A percentile compares a stretch with the other conserved stretches of the same genome.
phyloP scores from a whole-genome alignment of 2,797 vertebrate species.

The Cuculus canorus region DNA sequence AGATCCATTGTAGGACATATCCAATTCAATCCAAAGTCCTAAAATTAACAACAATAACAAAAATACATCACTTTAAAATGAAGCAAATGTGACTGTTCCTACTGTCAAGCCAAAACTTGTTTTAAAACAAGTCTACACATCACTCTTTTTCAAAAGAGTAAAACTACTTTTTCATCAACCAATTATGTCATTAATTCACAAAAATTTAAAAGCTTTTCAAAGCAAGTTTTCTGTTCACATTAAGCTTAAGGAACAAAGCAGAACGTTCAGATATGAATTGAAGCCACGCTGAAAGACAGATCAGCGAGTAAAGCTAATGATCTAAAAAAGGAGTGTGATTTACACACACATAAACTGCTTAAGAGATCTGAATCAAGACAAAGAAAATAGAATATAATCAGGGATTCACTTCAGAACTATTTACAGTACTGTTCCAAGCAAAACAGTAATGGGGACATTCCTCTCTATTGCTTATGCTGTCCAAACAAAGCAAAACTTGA shows the following conservation, averaged over 20 bases:
- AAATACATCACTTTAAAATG: not conserved
- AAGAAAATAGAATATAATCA: not conserved
- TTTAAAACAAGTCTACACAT: not conserved
- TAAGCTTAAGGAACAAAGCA: not conserved
- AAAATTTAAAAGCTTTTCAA: not conserved
- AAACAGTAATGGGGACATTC: not conserved
- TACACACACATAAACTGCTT: not conserved
- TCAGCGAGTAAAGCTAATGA: not conserved
- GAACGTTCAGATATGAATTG: not conserved
- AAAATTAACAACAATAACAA: slow-evolving; percentile 50
- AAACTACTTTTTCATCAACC: not conserved
- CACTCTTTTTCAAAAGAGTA: not conserved
- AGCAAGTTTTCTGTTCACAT: not conserved
- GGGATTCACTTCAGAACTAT: not conserved
- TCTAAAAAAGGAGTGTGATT: not conserved
- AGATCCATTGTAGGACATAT: slow-evolving; percentile 93
- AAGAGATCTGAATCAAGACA: slow-evolving; percentile 1
- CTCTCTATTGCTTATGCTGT: not conserved
- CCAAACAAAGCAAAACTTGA: not conserved
- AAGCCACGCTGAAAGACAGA: not conserved
- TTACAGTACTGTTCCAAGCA: not conserved
- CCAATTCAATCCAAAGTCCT: slow-evolving; percentile 96
- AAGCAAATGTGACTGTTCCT: too few relatives aligned
- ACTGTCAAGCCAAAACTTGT: not conserved
- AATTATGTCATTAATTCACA: not conserved